phyloP scores from a whole-genome alignment of 1,140 invertebrate species.

The Frieseomelitta varia region DNA sequence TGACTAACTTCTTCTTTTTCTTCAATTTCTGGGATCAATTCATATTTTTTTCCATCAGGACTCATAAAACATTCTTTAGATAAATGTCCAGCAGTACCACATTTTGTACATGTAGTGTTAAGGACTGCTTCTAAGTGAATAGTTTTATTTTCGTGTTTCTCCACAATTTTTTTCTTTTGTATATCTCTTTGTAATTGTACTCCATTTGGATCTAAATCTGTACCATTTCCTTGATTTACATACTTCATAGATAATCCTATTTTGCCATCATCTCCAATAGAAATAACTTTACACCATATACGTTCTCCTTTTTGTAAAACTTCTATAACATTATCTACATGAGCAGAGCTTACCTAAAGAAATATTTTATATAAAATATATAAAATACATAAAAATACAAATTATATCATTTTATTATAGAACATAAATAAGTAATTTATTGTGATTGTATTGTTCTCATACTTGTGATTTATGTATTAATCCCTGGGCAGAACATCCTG shows the following conservation, averaged over 20 bases:
- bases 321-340: slow-evolving; percentile 78
- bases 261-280: slow-evolving; percentile 78
- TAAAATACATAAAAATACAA: slow-evolving; percentile 21
- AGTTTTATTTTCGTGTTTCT: slow-evolving; percentile 63
- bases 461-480: slow-evolving; percentile 77
- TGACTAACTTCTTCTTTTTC: slow-evolving; percentile 58
- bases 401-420: background rate
- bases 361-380: slow-evolving; percentile 26
- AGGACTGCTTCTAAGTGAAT: slow-evolving; percentile 79
- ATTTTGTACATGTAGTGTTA: slow-evolving; percentile 79
- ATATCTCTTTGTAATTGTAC: slow-evolving; percentile 77
- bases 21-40: slow-evolving; percentile 77
- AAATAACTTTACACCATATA: slow-evolving; percentile 81
- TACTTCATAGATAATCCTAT: slow-evolving; percentile 81
- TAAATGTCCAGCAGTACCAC: slow-evolving; percentile 78
- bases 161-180: slow-evolving; percentile 71
- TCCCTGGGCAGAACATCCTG: slow-evolving; percentile 77
- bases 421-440: slow-evolving; percentile 8
- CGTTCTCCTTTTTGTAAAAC: slow-evolving; percentile 77
- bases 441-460: slow-evolving; percentile 15
- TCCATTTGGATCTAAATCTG: slow-evolving; percentile 80
- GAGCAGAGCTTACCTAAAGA: slow-evolving; percentile 70
- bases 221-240: slow-evolving; percentile 80
- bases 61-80: slow-evolving; percentile 79
- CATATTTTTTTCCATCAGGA: slow-evolving; percentile 78